Base-by-base conservation (phyloP, 30 jellyfish, hydroid and myxozoan genomes). In the Aurelia coerulea region DNA sequence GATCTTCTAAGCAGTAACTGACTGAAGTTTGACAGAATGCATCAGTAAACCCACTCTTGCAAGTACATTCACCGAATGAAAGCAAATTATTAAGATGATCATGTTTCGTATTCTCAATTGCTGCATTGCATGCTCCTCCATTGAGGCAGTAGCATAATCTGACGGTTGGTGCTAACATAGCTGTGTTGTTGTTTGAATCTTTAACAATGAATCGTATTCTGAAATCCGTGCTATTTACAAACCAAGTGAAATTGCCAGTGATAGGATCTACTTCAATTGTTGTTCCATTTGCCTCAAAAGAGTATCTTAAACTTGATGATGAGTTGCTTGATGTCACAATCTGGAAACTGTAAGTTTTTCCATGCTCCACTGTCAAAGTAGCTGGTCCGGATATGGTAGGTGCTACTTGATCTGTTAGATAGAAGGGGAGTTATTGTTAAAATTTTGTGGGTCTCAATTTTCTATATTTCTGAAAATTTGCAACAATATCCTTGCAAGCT, bases 311-410 rank as follows among this genome's bases (percentile, higher is more conserved):
- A 46, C 4, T 59, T 42, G 54, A 60, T 1, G 92, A 33, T 50
- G 73, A 79, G 64, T 46, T 67, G 56, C 56, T 46, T 41, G 83
- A 60, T 10, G 97, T 79, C 14, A 62, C 15, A 49, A 88, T 81
- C 32, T 72, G 90, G 89, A 88, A 80, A 52, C 62, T 79, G 72
- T 35, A 42, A 4, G 10, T 32, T 32, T 70, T 51, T 0, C 37
- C 41, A 64, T 87, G 80, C 32, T 81, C 65, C 12, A 88, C 97
- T 1, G 52, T 54, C 9, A 69, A 68, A 2, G 88, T 62, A 2
- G 91, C 13, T 32, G 92, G 97, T 9, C 97, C 97, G 31, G 77
- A 29, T 11, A 88, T 59, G 1, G 76, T 12, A 6, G 97, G 97
- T 15, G 97, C 89, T 31, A 65, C 62, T 11, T 60, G 39, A 13